These are phyloP conservation scores for Plecturocebus donacophilus DNA, from an alignment of 2,113 vertebrate genomes.

Conservation along the genomic window DNA sequence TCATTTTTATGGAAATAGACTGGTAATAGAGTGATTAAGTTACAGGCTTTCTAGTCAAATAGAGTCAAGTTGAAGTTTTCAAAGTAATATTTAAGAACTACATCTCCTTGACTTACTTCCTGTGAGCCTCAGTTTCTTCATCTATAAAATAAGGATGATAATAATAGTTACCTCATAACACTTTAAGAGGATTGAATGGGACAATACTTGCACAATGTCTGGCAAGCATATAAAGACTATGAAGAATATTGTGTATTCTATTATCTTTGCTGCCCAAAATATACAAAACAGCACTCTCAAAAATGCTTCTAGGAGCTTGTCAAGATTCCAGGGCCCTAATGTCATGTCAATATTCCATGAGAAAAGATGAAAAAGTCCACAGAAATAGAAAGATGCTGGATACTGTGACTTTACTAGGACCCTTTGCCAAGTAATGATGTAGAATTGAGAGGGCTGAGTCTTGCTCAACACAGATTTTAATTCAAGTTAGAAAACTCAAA, in stretches of 20 bases:
- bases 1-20: constrained; percentile 24
- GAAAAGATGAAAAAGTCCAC: not conserved
- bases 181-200: not conserved
- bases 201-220: not conserved
- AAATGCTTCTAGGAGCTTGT: not conserved
- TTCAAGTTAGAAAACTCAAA: not conserved
- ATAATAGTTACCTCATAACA: not conserved
- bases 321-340: not conserved
- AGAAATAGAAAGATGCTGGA: not conserved
- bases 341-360: not conserved
- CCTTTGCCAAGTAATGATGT: not conserved
- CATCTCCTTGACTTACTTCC: not conserved
- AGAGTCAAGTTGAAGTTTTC: not conserved
- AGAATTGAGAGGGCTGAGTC: not conserved
- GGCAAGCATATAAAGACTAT: not conserved
- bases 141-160: not conserved
- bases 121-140: not conserved
- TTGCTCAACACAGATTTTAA: not conserved
- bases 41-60: not conserved
- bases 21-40: not conserved
- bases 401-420: not conserved
- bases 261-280: not conserved
- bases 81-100: not conserved
- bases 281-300: not conserved
- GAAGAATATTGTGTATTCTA: not conserved